A percentile compares a stretch with the other conserved stretches of the same genome.
Evolutionary conservation across 2,888 invertebrate species (phyloP).

Genomic region (Ashinkailepas kermadecensis): DNA sequence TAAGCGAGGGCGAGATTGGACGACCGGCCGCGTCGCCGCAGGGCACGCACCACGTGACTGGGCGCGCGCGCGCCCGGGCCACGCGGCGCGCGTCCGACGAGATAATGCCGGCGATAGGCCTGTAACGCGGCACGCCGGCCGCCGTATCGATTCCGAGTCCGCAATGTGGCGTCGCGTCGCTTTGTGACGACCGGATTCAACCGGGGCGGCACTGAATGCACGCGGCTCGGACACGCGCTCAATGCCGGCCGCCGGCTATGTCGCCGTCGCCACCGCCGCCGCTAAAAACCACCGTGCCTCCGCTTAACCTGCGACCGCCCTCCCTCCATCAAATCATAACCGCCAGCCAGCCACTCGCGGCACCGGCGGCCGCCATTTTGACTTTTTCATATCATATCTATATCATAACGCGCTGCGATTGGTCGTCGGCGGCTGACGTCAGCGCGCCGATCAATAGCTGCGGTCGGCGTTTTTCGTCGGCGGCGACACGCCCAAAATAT

Average conservation of each 20-base stretch:
- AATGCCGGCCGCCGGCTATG: background rate
- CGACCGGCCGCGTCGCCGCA: too few species aligned
- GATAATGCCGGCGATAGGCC: background rate
- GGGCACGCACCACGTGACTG: too few species aligned
- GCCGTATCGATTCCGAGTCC: conserved; percentile 11
- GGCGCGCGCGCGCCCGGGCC: background rate
- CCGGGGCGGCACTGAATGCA: too few species aligned
- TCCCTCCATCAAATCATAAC: conserved; percentile 13
- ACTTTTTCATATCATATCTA: conserved; percentile 20
- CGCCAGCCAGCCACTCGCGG: background rate
- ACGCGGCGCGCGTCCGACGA: too few species aligned
- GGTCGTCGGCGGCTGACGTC: background rate
- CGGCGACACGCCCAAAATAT: conserved; percentile 21
- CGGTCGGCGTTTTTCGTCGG: conserved; percentile 9
- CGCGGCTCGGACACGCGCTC: too few species aligned
- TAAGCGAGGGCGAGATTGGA: background rate
- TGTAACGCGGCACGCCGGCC: background rate
- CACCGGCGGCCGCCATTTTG: conserved; percentile 12
- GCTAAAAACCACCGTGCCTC: background rate
- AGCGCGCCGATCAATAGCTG: conserved; percentile 6
- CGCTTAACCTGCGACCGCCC: background rate
- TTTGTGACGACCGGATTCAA: background rate
- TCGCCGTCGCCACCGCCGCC: background rate
- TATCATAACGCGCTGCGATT: conserved; percentile 9
- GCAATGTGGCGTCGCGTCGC: background rate